Evolutionary conservation across 1,140 invertebrate species (phyloP).

Genomic region (Psilanteris sp.): DNA sequence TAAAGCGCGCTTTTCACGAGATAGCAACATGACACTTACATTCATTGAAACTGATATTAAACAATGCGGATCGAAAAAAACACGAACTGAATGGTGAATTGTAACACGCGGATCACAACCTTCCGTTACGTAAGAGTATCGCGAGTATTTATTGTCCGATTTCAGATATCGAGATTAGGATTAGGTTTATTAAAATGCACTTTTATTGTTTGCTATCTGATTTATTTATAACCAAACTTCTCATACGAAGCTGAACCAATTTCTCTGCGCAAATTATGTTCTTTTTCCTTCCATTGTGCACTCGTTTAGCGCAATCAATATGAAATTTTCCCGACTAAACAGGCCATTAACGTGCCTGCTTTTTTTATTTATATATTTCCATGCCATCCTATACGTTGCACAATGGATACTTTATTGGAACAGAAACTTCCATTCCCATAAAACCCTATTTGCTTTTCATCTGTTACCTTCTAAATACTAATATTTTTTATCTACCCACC

Average conservation of each 20-base stretch:
- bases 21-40: conserved; percentile 55
- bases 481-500: conserved; percentile 46
- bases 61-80: conserved; percentile 27
- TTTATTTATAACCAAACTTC: conserved; percentile 21
- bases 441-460: conserved; percentile 51
- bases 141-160: conserved; percentile 41
- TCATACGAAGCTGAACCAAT: conserved; percentile 10
- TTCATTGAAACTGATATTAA: conserved; percentile 55
- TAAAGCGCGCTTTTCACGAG: conserved; percentile 25
- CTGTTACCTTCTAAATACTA: conserved; percentile 32
- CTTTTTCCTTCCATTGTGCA: neutral
- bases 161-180: conserved; percentile 34
- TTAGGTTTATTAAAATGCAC: conserved; percentile 34
- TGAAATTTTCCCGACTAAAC: conserved; percentile 9
- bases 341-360: neutral
- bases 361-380: conserved; percentile 1
- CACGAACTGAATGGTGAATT: conserved; percentile 25
- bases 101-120: conserved; percentile 37
- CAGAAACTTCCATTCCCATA: conserved; percentile 15
- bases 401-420: conserved; percentile 23
- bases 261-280: conserved; percentile 10
- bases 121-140: conserved; percentile 35
- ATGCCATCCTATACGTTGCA: conserved; percentile 24
- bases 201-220: conserved; percentile 40
- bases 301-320: conserved; percentile 20